Base-by-base conservation (phyloP, 2,797 vertebrate species). In the Pteropus rufus region DNA sequence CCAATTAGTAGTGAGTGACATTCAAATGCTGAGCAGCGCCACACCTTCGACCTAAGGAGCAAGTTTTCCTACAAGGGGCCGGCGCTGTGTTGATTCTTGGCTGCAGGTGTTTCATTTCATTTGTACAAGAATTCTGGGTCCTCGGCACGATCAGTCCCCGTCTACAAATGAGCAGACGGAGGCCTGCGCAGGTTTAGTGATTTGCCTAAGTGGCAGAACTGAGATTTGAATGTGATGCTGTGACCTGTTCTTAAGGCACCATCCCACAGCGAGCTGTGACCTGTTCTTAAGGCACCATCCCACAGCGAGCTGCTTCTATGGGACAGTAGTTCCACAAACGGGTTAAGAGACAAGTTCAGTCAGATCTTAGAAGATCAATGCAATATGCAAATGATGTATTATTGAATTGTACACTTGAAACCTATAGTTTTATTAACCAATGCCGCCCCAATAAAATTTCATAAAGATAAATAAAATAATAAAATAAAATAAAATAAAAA, bases 241-340 rank as follows among this genome's bases (percentile, higher is more conserved):
- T 62, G 29, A n/a, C 26, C 52, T 19, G 26, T 16, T 70, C 34
- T 52, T 49, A 65, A 75, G 44, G 73, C 76, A 19, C 24, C 5
- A n/a, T n/a, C 34, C 15, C 15, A 19, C 0, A 8, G 44, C 21
- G 16, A 54, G 19, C 39, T 7, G 10, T 62, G 29, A n/a, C 26
- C 52, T 19, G 26, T 16, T 70, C 34, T 52, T 49, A 60, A 75
- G 44, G 73, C 76, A 19, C 24, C 4, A n/a, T n/a, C 34, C 15
- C 15, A 19, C 0, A 8, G 26, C 0, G 10, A 72, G 11, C 7
- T n/a, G 7, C 36, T 67, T 18, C 15, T n/a, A 26, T 2, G 64
- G 81, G 73, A 60, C 0, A 41, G 46, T 21, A 39, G 41, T 7
- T 65, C 41, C 75, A 19, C 26, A 36, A 69, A 5, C n/a, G 9